These are phyloP conservation scores for Ondatra zibethicus DNA, from an alignment of 2,113 vertebrate genomes.

Conservation along the genomic window DNA sequence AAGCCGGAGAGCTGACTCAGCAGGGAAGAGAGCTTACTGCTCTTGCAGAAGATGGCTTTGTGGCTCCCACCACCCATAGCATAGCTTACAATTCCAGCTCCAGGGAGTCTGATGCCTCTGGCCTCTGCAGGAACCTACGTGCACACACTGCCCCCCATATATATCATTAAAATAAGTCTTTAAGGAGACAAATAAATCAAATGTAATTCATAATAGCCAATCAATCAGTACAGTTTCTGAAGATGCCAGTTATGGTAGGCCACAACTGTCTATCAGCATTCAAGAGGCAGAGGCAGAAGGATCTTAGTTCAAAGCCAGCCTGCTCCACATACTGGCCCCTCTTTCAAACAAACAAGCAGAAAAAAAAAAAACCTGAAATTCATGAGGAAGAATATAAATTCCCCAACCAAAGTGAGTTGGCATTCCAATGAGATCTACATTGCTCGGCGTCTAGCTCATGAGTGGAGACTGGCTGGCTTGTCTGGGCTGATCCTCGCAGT, in stretches of 20 bases:
- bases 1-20: neutral
- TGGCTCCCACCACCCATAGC: neutral
- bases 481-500: neutral
- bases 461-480: neutral
- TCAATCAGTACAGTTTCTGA: neutral
- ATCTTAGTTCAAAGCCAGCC: neutral
- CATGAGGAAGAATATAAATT: neutral
- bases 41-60: neutral
- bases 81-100: neutral
- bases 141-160: neutral
- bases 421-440: neutral
- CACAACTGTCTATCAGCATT: too few species aligned
- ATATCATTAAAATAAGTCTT: neutral
- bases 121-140: neutral
- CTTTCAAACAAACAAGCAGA: neutral
- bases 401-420: neutral
- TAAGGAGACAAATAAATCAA: neutral
- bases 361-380: neutral
- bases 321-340: neutral
- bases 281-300: neutral
- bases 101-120: neutral
- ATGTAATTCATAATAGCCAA: neutral
- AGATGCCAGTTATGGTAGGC: neutral
- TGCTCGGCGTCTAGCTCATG: neutral
- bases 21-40: neutral